Conservation (phyloP, 2,888 invertebrate species). For the Atrina japonica region DNA sequence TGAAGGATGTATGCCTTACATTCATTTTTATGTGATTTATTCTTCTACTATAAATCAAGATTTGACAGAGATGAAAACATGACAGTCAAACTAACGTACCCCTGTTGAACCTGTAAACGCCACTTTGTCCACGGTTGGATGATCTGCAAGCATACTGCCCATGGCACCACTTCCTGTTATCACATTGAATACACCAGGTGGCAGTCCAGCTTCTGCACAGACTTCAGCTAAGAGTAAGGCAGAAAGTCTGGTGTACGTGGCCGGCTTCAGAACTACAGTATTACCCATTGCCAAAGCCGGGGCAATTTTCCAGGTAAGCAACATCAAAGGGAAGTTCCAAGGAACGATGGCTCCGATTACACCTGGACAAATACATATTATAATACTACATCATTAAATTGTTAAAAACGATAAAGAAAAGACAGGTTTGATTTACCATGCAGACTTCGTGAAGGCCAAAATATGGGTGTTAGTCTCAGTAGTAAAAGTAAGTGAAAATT, state of each 20-base stretch:
- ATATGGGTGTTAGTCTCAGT: too few relatives aligned
- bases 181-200: conserved; percentile 82
- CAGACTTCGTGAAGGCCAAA: too few relatives aligned
- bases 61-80: too few relatives aligned
- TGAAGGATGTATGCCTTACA: too few relatives aligned
- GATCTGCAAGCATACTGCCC: conserved; percentile 76
- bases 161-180: conserved; percentile 79
- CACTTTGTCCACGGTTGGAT: conserved; percentile 79
- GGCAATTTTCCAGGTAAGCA: conserved; percentile 82
- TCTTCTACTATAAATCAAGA: too few relatives aligned
- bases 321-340: conserved; percentile 81
- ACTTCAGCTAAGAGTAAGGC: conserved; percentile 82
- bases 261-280: conserved; percentile 82
- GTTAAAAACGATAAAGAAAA: background rate
- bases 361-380: too few relatives aligned
- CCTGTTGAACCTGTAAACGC: conserved; percentile 80
- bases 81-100: conserved; percentile 54
- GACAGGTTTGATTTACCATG: background rate
- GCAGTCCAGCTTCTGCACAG: conserved; percentile 82
- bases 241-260: conserved; percentile 80
- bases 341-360: conserved; percentile 81
- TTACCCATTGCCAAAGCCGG: conserved; percentile 83
- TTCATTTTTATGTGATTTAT: too few relatives aligned
- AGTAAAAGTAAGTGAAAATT: too few relatives aligned
- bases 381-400: conserved; percentile 7